Evolutionary conservation across 1,140 invertebrate species (phyloP).

Genomic region (Dendrolimus kikuchii): DNA sequence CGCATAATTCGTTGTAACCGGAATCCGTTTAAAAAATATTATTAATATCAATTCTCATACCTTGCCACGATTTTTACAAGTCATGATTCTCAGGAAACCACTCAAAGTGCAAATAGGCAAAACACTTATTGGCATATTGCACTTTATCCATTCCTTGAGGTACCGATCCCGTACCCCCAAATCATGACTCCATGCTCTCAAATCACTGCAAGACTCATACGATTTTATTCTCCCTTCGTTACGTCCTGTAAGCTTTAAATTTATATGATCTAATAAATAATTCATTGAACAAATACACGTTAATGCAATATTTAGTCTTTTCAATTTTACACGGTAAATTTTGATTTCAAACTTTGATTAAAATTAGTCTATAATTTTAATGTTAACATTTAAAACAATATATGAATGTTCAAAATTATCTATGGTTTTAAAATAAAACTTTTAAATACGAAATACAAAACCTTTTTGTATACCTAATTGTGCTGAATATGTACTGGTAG

Average conservation of each 20-base stretch:
- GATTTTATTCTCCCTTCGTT: conserved; percentile 61
- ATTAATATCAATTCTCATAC: conserved; percentile 20
- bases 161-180: conserved; percentile 24
- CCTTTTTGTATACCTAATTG: too few relatives aligned
- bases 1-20: too few relatives aligned
- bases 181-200: conserved; percentile 64
- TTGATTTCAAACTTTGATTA: too few relatives aligned
- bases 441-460: too few relatives aligned
- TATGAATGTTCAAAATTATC: too few relatives aligned
- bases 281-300: conserved; percentile 31
- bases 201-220: conserved; percentile 48
- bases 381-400: too few relatives aligned
- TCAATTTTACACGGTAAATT: too few relatives aligned
- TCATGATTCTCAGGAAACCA: conserved; percentile 38
- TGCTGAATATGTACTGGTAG: too few relatives aligned
- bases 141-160: conserved; percentile 58
- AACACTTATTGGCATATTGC: conserved; percentile 49
- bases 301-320: too few relatives aligned
- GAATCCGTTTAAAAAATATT: too few relatives aligned
- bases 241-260: conserved; percentile 26
- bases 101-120: conserved; percentile 34
- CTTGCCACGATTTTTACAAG: conserved; percentile 28
- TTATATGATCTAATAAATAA: conserved; percentile 15
- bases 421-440: too few relatives aligned
- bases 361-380: too few relatives aligned